phyloP scores from a whole-genome alignment of 2,888 invertebrate genomes.

The Dryomyza anilis region DNA sequence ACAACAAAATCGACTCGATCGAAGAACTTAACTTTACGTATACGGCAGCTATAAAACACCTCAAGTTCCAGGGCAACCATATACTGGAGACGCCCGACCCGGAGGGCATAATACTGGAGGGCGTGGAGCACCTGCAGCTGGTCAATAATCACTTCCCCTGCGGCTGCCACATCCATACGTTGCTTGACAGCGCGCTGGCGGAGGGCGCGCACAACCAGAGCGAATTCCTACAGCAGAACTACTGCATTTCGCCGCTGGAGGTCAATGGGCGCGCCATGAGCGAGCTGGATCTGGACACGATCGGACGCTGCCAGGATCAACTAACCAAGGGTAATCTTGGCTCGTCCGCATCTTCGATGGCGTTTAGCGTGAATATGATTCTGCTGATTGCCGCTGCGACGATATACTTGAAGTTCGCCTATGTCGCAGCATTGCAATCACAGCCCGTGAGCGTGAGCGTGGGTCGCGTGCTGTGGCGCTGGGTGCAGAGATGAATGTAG shows the following conservation, averaged over 20 bases:
- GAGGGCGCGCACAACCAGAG: conserved; percentile 67
- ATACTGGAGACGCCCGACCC: conserved; percentile 76
- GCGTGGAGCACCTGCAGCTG: conserved; percentile 75
- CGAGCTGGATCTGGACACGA: conserved; percentile 68
- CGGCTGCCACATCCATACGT: conserved; percentile 81
- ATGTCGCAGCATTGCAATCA: conserved; percentile 42
- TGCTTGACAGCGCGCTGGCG: conserved; percentile 77
- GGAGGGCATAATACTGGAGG: conserved; percentile 71
- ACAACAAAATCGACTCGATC: conserved; percentile 84
- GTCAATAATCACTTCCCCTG: conserved; percentile 84
- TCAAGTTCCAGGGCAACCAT: conserved; percentile 83
- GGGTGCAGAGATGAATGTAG: conserved; percentile 37
- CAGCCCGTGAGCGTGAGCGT: not conserved
- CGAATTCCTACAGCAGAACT: conserved; percentile 77
- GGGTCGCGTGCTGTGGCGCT: not conserved
- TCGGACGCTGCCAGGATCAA: conserved; percentile 73
- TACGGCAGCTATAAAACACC: conserved; percentile 72
- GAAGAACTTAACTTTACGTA: conserved; percentile 75
- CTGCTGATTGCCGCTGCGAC: conserved; percentile 51
- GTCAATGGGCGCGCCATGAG: conserved; percentile 79
- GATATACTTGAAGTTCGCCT: conserved; percentile 32
- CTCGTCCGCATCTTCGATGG: conserved; percentile 60
- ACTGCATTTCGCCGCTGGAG: conserved; percentile 84
- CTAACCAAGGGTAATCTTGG: conserved; percentile 71
- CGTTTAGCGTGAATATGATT: conserved; percentile 51